Percentiles rank a stretch among this genome's conserved stretches.
phyloP scores from a whole-genome alignment of 2,113 vertebrate genomes.

The Ceuthmochares aereus region DNA sequence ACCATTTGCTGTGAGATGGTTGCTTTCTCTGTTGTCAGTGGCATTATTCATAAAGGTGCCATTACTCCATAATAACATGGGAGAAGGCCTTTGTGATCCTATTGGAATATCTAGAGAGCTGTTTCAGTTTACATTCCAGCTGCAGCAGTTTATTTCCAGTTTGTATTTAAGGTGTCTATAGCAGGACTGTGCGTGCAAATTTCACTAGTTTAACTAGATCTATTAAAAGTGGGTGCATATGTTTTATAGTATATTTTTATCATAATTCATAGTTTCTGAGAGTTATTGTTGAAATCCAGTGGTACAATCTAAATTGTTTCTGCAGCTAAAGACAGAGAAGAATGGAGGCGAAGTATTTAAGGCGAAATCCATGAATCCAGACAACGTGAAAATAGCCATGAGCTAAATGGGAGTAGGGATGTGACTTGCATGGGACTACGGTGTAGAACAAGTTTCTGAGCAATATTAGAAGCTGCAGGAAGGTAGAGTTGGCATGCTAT shows the following conservation, averaged over 20 bases:
- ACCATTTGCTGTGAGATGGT: not conserved
- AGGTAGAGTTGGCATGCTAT: not conserved
- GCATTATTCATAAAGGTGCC: not conserved
- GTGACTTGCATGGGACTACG: not conserved
- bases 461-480: not conserved
- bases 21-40: not conserved
- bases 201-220: not conserved
- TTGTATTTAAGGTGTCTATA: not conserved
- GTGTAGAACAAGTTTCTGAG: not conserved
- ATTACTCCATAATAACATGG: not conserved
- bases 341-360: not conserved
- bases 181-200: not conserved
- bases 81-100: not conserved
- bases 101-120: not conserved
- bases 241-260: not conserved
- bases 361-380: not conserved
- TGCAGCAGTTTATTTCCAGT: not conserved
- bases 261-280: not conserved
- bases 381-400: not conserved
- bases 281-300: not conserved
- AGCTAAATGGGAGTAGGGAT: not conserved
- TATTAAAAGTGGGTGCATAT: not conserved
- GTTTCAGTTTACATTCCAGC: not conserved
- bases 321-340: not conserved
- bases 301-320: not conserved